Conservation (phyloP, 2,797 vertebrate species). For the Fistularia commersonii region DNA sequence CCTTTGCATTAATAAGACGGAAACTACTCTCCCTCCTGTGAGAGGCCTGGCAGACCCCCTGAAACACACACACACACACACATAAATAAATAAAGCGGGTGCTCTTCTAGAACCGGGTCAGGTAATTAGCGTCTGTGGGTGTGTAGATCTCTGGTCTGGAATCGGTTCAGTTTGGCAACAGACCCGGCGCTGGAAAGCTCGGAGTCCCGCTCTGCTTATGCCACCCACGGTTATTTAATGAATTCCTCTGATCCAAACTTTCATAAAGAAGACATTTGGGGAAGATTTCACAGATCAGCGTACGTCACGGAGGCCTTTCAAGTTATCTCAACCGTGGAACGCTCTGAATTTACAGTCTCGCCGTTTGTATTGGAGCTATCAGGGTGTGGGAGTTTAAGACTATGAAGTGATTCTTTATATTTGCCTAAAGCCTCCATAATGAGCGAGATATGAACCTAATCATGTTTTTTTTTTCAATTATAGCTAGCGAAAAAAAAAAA, state of each 20-base stretch:
- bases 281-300: conserved; percentile 57
- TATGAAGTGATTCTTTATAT: conserved; percentile 57
- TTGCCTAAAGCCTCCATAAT: conserved; percentile 72
- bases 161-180: conserved; percentile 53
- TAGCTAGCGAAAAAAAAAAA: conserved; percentile 2
- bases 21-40: too few species aligned
- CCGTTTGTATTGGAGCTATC: conserved; percentile 34
- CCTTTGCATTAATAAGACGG: too few species aligned
- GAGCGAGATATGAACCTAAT: conserved; percentile 63
- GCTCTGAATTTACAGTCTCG: conserved; percentile 47
- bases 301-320: conserved; percentile 66
- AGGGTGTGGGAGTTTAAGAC: conserved; percentile 70
- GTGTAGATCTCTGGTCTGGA: conserved; percentile 55
- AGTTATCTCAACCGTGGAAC: conserved; percentile 57
- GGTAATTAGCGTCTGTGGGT: conserved; percentile 38
- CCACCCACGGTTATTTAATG: conserved; percentile 70
- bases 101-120: background rate
- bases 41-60: too few species aligned
- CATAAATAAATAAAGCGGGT: too few species aligned
- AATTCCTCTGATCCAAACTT: conserved; percentile 73
- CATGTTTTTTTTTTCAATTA: conserved; percentile 38
- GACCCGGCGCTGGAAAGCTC: conserved; percentile 30
- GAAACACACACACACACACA: too few species aligned
- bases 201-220: conserved; percentile 37
- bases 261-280: conserved; percentile 63